A percentile compares a stretch with the other conserved stretches of the same genome.
Evolutionary conservation across 1,140 invertebrate genomes (phyloP).

Genomic region (Drosophila nigrodunni): DNA sequence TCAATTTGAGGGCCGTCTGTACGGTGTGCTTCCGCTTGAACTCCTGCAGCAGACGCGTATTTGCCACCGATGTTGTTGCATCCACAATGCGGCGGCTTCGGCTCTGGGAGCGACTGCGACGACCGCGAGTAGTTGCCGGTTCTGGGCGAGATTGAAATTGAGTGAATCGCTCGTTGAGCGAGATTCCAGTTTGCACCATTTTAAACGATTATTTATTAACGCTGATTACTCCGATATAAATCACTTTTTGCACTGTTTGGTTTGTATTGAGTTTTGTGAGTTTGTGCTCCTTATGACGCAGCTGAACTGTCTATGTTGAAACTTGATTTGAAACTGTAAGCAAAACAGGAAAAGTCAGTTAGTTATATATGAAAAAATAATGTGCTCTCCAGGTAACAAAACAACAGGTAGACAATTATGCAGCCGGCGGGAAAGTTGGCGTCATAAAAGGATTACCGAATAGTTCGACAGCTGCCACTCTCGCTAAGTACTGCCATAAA

Average conservation of each 20-base stretch:
- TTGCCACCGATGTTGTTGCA: conserved; percentile 57
- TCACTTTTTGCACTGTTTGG: conserved; percentile 5
- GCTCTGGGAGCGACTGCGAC: conserved; percentile 64
- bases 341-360: conserved; percentile 34
- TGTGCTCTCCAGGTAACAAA: conserved; percentile 45
- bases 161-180: conserved; percentile 83
- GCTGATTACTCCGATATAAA: not conserved
- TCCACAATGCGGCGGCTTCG: conserved; percentile 68
- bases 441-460: conserved; percentile 48
- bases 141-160: conserved; percentile 57
- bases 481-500: conserved; percentile 25
- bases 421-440: conserved; percentile 52
- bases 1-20: conserved; percentile 79
- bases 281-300: conserved; percentile 9
- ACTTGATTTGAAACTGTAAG: conserved; percentile 66
- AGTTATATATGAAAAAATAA: conserved; percentile 56
- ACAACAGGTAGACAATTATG: conserved; percentile 41
- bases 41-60: conserved; percentile 76
- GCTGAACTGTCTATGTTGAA: conserved; percentile 40
- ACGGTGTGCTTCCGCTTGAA: conserved; percentile 80
- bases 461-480: conserved; percentile 10
- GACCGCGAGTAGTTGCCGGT: conserved; percentile 33
- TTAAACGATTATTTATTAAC: conserved; percentile 8
- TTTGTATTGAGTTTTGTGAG: not conserved
- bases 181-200: conserved; percentile 76